These are phyloP conservation scores for Pandion haliaetus DNA, from an alignment of 2,113 vertebrate genomes.

Conservation along the genomic window DNA sequence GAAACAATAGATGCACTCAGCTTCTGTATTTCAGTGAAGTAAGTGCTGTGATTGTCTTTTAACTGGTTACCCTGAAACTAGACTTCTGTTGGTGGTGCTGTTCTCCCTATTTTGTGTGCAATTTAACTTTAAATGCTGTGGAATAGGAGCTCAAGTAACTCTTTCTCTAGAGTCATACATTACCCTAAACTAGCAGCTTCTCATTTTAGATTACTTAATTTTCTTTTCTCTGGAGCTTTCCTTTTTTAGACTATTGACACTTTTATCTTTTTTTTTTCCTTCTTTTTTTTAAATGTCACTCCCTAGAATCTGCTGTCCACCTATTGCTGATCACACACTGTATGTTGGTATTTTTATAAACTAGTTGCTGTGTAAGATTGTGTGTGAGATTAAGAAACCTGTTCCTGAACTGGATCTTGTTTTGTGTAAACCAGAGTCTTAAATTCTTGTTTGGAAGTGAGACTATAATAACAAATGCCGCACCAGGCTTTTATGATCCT, in stretches of 20 bases:
- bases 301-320: not conserved
- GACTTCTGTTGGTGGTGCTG: constrained; percentile 63
- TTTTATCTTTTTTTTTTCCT: not conserved
- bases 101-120: constrained; percentile 33
- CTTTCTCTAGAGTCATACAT: not conserved
- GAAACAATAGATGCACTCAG: not conserved
- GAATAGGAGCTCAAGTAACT: not conserved
- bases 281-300: not conserved
- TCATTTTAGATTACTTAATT: not conserved
- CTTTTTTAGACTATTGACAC: not conserved
- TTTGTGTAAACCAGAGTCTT: not conserved
- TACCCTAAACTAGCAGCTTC: not conserved
- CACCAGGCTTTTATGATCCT: not conserved
- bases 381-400: not conserved
- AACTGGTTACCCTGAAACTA: constrained; percentile 2
- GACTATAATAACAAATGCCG: not conserved
- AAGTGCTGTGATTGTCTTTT: not conserved
- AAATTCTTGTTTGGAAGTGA: not conserved
- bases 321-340: not conserved
- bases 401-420: not conserved
- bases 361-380: not conserved
- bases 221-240: not conserved
- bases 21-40: not conserved
- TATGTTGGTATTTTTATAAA: not conserved
- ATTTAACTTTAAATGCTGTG: not conserved